A percentile compares a stretch with the other conserved stretches of the same genome.
These are phyloP conservation scores for Oreochromis spilurus DNA, from an alignment of 2,113 vertebrate genomes.

Conservation along the genomic window DNA sequence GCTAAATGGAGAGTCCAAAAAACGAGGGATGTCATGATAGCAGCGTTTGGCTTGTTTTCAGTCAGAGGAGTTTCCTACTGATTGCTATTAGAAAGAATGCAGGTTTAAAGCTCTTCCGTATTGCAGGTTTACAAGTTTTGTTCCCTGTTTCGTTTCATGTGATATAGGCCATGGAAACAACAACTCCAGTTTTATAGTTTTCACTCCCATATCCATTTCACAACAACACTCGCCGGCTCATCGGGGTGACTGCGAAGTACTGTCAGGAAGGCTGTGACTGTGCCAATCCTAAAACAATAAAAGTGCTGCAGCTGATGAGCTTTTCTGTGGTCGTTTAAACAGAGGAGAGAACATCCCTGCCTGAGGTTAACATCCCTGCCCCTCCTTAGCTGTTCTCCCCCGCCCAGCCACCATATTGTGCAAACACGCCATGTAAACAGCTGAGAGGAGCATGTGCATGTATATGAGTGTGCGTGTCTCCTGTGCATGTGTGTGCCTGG, in stretches of 20 bases:
- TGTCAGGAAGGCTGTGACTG: neutral
- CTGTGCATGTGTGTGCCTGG: neutral
- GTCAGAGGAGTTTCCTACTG: neutral
- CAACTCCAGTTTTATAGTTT: neutral
- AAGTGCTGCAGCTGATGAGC: neutral
- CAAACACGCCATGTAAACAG: conserved; percentile 67
- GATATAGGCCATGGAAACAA: neutral
- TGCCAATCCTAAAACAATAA: neutral
- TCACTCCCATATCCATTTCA: neutral
- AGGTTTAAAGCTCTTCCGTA: neutral
- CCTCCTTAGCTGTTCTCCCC: conserved; percentile 15
- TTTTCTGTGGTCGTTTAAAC: conserved; percentile 12
- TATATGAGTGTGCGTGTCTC: neutral
- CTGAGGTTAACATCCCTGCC: conserved; percentile 24
- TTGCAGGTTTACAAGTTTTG: neutral
- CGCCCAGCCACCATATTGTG: conserved; percentile 53
- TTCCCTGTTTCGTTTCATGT: neutral
- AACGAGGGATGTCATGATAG: neutral
- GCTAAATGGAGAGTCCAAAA: neutral
- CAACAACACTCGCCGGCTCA: neutral
- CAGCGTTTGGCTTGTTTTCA: neutral
- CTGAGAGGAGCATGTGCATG: conserved; percentile 20
- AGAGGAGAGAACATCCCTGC: conserved; percentile 34
- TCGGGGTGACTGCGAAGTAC: neutral
- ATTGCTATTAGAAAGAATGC: neutral